phyloP scores from a whole-genome alignment of 2,888 invertebrate genomes.

The Polydrusus pterygomalis region DNA sequence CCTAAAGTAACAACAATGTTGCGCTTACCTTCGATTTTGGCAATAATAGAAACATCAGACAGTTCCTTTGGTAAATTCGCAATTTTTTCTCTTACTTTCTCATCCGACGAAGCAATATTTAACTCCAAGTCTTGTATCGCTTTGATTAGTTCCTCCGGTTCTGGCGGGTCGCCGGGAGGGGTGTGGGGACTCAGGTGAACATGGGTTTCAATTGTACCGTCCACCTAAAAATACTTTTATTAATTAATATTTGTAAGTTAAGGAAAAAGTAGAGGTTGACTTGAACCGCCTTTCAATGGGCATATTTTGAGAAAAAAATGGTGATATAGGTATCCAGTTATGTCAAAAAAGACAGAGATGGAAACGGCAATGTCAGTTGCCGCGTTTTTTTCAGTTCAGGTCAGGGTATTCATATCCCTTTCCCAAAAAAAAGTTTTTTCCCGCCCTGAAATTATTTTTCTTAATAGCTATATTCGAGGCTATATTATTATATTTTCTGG shows the following conservation, averaged over 20 bases:
- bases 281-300: too few species aligned
- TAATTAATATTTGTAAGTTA: too few species aligned
- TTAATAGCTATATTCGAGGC: too few species aligned
- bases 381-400: too few species aligned
- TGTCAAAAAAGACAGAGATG: background rate
- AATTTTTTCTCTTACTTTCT: constrained; percentile 92
- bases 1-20: background rate
- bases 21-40: constrained; percentile 85
- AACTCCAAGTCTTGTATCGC: constrained; percentile 90
- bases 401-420: too few species aligned
- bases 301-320: background rate
- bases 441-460: too few species aligned
- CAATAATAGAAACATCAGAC: constrained; percentile 90
- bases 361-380: too few species aligned
- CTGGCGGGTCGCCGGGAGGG: constrained; percentile 90
- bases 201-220: constrained; percentile 85
- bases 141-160: constrained; percentile 94
- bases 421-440: too few species aligned
- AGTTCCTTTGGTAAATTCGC: constrained; percentile 96
- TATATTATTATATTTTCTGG: too few species aligned
- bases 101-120: constrained; percentile 96
- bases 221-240: constrained; percentile 74
- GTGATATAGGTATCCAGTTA: too few species aligned
- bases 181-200: constrained; percentile 86
- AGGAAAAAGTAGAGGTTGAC: too few species aligned